Base-by-base conservation (phyloP, 2,797 vertebrate species). In the Pristis pectinata region DNA sequence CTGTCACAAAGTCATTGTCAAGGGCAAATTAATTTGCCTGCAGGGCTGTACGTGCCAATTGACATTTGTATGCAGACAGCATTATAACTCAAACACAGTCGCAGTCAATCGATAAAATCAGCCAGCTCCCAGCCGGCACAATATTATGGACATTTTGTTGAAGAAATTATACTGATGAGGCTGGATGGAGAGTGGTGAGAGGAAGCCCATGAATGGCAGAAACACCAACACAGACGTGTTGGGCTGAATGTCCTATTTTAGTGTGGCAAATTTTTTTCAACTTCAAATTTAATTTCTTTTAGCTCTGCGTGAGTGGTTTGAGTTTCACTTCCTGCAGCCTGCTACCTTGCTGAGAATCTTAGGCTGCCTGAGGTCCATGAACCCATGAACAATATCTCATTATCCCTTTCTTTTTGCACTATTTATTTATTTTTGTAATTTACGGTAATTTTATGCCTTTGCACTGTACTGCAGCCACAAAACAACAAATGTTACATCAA, bases 41-140 rank as follows among this genome's bases (percentile, higher is more conserved):
- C 85, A 61, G 34, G 56, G 30, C 5, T 59, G 49, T 30, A 30
- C 15, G 49, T 87, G 44, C 27, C 30, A 89, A 61, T 61, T 37
- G 56, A 89, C 85, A 89, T 89, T 89, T 89, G 15, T 59, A 89
- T 89, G 56, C 85, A 89, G 56, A 34, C 85, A 89, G 53, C 34
- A n/a, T 19, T 61, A 59, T n/a, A 59, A 61, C 85, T 61, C 34
- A 59, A 6, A 61, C 56, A n/a, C 34, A 87, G 49, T 56, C 24
- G 13, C 30, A 34, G 34, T 6, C 30, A 61, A 61, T 89, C 13
- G 15, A 89, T n/a, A 61, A 30, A 89, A n/a, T 61, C 85, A n/a
- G 15, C 56, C 34, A 37, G 0, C 34, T 61, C 30, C 34, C 30
- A 61, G 82, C 30, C 1, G 11, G 34, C 59, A 61, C 85, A 37